Base-by-base conservation (phyloP, 2,888 invertebrate genomes). In the Cosmopolites sordidus region DNA sequence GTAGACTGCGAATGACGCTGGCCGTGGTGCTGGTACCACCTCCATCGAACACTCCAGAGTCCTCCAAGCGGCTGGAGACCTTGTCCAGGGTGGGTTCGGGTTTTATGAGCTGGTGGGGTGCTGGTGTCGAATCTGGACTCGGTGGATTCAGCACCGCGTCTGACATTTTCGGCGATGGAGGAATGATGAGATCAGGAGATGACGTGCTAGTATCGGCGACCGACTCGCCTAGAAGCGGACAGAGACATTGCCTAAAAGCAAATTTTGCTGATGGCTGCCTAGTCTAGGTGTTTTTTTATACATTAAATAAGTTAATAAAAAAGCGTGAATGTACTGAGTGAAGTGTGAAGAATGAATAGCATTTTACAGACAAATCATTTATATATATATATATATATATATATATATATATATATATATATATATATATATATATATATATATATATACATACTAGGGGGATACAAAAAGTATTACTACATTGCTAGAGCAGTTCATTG, bases 161-260 rank as follows among this genome's bases (percentile, higher is more conserved):
- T 71, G 83, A 82, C 80, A 84, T 83, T 78, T 85, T 85, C 73
- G 90, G 90, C 73, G 91, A 91, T 75, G 87, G 83, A 73, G 90
- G 89, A 75, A 87, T 86, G 69, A 82, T 78, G 67, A 88, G 83
- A 79, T 92, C 92, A 75, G 91, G 91, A 73, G 92, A 92, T 74
- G 92, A 91, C 74, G 91, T 91, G 76, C 89, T 91, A 74, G 92
- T 91, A 78, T 92, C 92, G 75, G 91, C 91, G 78, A 91, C 87
- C 75, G 91, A 92, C 81, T 92, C 92, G 79, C 88, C 88, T 87
- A 83, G 67, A 73, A 73, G 76, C 71, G 73, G 73, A 80, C 70
- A 79, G 69, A 72, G 66, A 69, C 66, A 71, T 69, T 71, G 69
- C 70, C 70, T 71, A 71, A 66, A 71, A 72, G 65, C 61, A 70